Conservation (phyloP, 2,888 invertebrate genomes). For the Elegia similella region DNA sequence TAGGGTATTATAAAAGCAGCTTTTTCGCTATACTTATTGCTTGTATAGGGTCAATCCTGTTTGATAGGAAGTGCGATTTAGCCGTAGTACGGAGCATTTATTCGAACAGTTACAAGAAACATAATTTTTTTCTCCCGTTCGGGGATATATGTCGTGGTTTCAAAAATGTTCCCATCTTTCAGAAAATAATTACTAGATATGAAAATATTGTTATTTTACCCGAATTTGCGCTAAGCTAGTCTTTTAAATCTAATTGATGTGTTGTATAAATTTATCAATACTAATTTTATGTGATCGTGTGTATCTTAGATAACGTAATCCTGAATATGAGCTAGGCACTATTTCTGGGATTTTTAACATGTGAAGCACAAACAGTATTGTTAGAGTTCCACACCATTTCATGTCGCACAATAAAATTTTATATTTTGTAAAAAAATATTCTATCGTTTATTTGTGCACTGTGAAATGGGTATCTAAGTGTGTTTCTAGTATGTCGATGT, state of each 20-base stretch:
- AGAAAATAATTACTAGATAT: constrained; percentile 28
- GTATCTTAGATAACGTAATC: background rate
- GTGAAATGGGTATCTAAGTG: constrained; percentile 4
- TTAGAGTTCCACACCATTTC: constrained; percentile 21
- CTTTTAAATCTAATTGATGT: constrained; percentile 21
- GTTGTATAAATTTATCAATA: constrained; percentile 5
- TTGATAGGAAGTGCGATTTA: background rate
- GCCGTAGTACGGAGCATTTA: background rate
- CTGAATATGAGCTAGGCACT: background rate
- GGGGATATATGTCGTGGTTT: background rate
- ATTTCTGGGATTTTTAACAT: constrained; percentile 6
- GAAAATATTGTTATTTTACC: constrained; percentile 20
- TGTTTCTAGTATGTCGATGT: constrained; percentile 40
- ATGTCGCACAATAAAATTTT: background rate
- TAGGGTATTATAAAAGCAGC: constrained; percentile 28
- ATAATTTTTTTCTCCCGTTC: background rate
- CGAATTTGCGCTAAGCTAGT: constrained; percentile 43
- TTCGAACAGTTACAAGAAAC: background rate
- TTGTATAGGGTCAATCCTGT: background rate
- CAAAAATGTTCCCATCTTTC: background rate
- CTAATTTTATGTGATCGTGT: constrained; percentile 3
- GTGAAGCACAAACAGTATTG: constrained; percentile 18
- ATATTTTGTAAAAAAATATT: background rate
- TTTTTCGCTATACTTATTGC: constrained; percentile 16
- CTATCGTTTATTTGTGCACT: background rate